phyloP scores from a whole-genome alignment of 2,888 invertebrate species.

The Crioceris asparagi region DNA sequence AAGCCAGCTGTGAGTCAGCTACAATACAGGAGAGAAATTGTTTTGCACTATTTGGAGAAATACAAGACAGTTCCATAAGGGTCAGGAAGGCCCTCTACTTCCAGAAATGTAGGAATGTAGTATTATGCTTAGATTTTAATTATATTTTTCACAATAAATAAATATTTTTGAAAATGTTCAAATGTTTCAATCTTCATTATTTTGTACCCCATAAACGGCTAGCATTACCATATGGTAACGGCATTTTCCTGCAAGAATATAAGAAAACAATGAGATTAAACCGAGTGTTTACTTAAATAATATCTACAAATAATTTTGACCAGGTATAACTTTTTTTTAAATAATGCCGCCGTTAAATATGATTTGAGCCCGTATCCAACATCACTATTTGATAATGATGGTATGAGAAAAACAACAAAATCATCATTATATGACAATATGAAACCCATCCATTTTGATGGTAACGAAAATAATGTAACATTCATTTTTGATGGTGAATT shows the following conservation, averaged over 20 bases:
- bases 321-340: background rate
- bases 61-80: conserved; percentile 8
- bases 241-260: background rate
- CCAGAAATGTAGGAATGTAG: background rate
- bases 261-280: too few relatives aligned
- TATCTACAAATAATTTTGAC: too few relatives aligned
- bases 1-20: too few relatives aligned
- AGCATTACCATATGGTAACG: conserved; percentile 6
- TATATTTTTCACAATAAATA: background rate
- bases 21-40: too few relatives aligned
- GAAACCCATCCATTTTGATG: background rate
- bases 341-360: conserved; percentile 2
- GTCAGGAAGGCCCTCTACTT: conserved; percentile 9
- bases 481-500: background rate
- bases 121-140: background rate
- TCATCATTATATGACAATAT: conserved; percentile 2
- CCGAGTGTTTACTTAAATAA: too few relatives aligned
- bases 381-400: too few relatives aligned
- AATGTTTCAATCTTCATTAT: background rate
- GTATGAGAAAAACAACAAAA: conserved; percentile 1
- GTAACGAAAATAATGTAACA: conserved; percentile 1
- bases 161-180: too few relatives aligned
- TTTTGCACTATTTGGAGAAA: too few relatives aligned
- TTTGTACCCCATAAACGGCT: conserved; percentile 1
- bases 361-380: too few relatives aligned